Evolutionary conservation across 2,888 invertebrate genomes (phyloP), one percentile per base, ranked within the genome.

Genomic region (Oeneis ivallda): DNA sequence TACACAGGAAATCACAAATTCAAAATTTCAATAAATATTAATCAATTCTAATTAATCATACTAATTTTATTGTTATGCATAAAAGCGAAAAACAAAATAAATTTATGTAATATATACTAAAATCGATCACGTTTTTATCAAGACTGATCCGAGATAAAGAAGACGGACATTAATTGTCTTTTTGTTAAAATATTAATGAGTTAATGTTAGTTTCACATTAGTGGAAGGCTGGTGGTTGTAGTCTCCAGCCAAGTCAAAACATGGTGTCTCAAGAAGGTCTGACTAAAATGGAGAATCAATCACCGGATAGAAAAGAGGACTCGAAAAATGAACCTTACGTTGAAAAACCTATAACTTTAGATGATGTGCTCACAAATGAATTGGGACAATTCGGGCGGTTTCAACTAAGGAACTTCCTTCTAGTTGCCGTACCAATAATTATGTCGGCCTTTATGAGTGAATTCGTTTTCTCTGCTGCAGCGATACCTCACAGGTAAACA

Each of bases 381-480:
- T 67, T 94, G 66, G 94, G 94, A 0, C 93, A 93, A 74, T 93
- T 94, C 68, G 94, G 94, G n/a, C 86, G 87, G 70, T 95, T 93
- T 81, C 95, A 95, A 80, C 74, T 93, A 15, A 77, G 87, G 8
- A 92, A 93, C 56, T 93, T 94, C 66, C 41, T 87, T 26, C 80
- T 95, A 56, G 92, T 95, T 57, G 91, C 93, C 68, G 70, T 95
- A 57, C 94, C 94, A 0, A 87, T 94, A 70, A 82, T 94, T 62
- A 93, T 94, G 79, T 93, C 94, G 13, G 93, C 94, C 2, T 92
- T 93, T 67, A 92, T 92, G 66, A 89, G 94, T 60, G 93, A 93
- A 13, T 95, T 93, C 75, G 93, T 95, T 65, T 96, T 96, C 80
- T 94, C 95, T 0, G 94, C 95, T 0, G 93, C 94, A 60, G 93